A percentile compares a stretch with the other conserved stretches of the same genome.
These are phyloP conservation scores for Rhinella marina DNA, from an alignment of 2,797 vertebrate genomes.

Conservation along the genomic window DNA sequence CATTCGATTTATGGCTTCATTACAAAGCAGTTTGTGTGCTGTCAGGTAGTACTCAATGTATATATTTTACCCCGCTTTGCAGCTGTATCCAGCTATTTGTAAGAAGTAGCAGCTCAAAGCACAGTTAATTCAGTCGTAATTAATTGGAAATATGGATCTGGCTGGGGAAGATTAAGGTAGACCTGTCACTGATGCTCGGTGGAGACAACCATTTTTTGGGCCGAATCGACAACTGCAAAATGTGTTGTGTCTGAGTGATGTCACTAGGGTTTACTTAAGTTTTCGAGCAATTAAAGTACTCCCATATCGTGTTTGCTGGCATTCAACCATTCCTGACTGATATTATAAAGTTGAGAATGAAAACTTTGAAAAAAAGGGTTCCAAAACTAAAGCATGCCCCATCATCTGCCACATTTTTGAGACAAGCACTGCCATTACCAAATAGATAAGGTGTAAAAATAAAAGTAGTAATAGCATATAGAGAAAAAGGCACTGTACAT, in stretches of 20 bases:
- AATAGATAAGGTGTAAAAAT: too few species aligned
- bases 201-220: not conserved
- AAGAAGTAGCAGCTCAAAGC: conserved; percentile 1
- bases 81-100: conserved; percentile 55
- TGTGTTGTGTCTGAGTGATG: not conserved
- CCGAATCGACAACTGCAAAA: not conserved
- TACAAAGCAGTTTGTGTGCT: conserved; percentile 66
- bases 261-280: not conserved
- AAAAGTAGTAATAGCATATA: too few species aligned
- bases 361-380: too few species aligned
- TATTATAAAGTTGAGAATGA: too few species aligned
- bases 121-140: conserved; percentile 59
- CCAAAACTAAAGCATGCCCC: too few species aligned
- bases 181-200: not conserved
- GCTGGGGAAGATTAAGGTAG: not conserved
- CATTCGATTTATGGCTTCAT: conserved; percentile 77
- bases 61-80: conserved; percentile 63
- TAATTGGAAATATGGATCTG: conserved; percentile 49
- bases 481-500: too few species aligned
- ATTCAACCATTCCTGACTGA: not conserved
- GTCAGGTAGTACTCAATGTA: conserved; percentile 62
- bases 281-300: not conserved
- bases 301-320: not conserved
- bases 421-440: too few species aligned
- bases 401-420: too few species aligned